phyloP scores from a whole-genome alignment of 2,113 vertebrate genomes.

The Ivindomyrus marchei region DNA sequence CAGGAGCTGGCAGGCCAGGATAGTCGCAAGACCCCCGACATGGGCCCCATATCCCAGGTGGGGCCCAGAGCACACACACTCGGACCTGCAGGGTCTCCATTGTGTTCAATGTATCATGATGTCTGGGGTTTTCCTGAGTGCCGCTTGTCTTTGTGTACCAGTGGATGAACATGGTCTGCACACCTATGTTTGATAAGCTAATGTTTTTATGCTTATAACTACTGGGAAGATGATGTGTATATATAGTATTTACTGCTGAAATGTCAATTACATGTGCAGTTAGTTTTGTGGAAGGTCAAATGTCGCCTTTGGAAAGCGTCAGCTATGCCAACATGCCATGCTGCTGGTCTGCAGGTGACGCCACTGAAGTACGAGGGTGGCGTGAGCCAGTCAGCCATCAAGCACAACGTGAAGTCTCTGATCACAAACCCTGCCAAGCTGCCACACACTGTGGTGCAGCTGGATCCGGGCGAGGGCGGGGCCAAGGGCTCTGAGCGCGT shows the following conservation, averaged over 20 bases:
- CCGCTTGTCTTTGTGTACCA: background rate
- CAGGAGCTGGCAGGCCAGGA: constrained; percentile 82
- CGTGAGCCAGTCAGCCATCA: constrained; percentile 77
- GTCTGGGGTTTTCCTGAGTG: background rate
- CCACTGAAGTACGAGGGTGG: constrained; percentile 77
- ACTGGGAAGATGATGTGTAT: background rate
- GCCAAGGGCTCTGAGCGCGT: constrained; percentile 69
- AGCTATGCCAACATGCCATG: background rate
- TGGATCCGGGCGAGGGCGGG: constrained; percentile 76
- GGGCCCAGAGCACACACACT: background rate
- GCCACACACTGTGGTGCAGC: constrained; percentile 71
- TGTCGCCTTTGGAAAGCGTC: background rate
- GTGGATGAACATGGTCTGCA: background rate
- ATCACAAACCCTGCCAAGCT: constrained; percentile 86
- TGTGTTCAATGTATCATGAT: background rate
- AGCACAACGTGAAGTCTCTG: constrained; percentile 96
- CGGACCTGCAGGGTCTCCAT: background rate
- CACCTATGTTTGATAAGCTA: background rate
- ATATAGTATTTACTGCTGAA: background rate
- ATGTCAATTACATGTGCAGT: background rate
- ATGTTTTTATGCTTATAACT: background rate
- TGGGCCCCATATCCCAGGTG: constrained; percentile 90
- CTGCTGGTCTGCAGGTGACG: constrained; percentile 66
- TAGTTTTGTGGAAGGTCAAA: background rate
- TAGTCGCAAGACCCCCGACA: constrained; percentile 83